Evolutionary conservation across 53 echinoderm and acorn worm species (phyloP), one percentile per base, ranked within the genome.

Genomic region (Actinopyga echinites): DNA sequence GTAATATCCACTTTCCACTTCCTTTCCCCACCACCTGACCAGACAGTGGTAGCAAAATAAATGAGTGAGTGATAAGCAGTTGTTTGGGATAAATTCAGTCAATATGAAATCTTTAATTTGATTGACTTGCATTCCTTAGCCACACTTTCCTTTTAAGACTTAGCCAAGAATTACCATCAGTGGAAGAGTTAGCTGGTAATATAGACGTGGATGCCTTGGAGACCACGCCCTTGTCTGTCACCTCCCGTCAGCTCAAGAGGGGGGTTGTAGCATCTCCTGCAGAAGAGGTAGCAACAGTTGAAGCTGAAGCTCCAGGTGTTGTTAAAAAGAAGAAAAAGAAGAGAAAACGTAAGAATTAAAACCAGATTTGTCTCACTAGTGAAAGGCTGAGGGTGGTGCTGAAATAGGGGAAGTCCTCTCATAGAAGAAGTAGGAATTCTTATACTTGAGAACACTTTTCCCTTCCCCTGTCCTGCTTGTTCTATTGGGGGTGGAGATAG

Each of bases 141-240:
- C 17, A 24, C 24, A 24, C 25, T 13, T 29, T 71, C 24, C 12
- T 29, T 40, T 33, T 8, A 44, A 95, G 97, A 89, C 89, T 97
- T 36, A 97, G 97, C 80, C 83, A 56, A 12, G 94, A 97, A 82
- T 85, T 97, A 21, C 97, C 97, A 6, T 86, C 97, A 34, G 91
- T 97, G 38, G 87, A 83, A 32, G 92, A 90, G 73, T 85, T 93
- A 57, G 94, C 97, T 0, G 92, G 90, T 13, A 64, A 91, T 21
- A 66, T 95, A 3, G 97, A 97, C 55, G 92, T 97, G 1, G 97
- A 97, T 35, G 58, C 80, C 5, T 69, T 97, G 4, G 97, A 97
- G 63, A 97, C 65, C 83, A 90, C 92, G 44, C 97, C 97, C 32
- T 89, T 93, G 57, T 90, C 90, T 61, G 65, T 97, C 56, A 80